These are phyloP conservation scores for Pogonophryne albipinna DNA, from an alignment of 2,797 vertebrate genomes.

Conservation along the genomic window DNA sequence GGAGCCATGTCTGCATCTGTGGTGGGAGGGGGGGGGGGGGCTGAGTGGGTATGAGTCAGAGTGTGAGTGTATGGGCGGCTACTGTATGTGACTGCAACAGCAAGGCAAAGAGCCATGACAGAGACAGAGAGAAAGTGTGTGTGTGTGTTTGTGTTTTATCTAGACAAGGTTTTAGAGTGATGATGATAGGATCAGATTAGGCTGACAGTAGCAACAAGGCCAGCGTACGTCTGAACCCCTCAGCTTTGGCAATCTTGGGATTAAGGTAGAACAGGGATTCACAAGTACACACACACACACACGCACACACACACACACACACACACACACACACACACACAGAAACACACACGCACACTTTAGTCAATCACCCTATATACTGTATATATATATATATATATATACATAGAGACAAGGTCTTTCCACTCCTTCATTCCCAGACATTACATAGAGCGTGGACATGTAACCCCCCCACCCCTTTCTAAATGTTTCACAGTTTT, in stretches of 20 bases:
- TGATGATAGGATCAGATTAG: slow-evolving; percentile 79
- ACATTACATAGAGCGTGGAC: slow-evolving; percentile 34
- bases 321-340: slow-evolving; percentile 32
- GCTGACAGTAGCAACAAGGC: slow-evolving; percentile 68
- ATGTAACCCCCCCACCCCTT: slow-evolving; percentile 7
- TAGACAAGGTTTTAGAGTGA: slow-evolving; percentile 69
- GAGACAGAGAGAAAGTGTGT: slow-evolving; percentile 5
- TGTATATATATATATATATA: background rate
- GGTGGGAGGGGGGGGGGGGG: background rate
- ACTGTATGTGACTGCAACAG: slow-evolving; percentile 16
- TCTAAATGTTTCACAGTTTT: slow-evolving; percentile 45
- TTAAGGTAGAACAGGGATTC: slow-evolving; percentile 61
- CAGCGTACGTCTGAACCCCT: slow-evolving; percentile 62
- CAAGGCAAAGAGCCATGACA: slow-evolving; percentile 5
- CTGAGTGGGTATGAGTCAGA: background rate
- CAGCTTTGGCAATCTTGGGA: slow-evolving; percentile 67
- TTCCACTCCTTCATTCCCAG: background rate
- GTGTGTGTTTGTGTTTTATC: slow-evolving; percentile 43
- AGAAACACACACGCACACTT: slow-evolving; percentile 9
- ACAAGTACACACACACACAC: too few relatives aligned
- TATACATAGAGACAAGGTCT: slow-evolving; percentile 13
- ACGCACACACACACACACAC: too few relatives aligned
- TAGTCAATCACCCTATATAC: too few relatives aligned
- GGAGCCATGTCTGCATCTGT: slow-evolving; percentile 29
- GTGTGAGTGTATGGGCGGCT: slow-evolving; percentile 5